These are phyloP conservation scores for Agriopis aurantiaria DNA, from an alignment of 2,888 invertebrate genomes.

Conservation along the genomic window DNA sequence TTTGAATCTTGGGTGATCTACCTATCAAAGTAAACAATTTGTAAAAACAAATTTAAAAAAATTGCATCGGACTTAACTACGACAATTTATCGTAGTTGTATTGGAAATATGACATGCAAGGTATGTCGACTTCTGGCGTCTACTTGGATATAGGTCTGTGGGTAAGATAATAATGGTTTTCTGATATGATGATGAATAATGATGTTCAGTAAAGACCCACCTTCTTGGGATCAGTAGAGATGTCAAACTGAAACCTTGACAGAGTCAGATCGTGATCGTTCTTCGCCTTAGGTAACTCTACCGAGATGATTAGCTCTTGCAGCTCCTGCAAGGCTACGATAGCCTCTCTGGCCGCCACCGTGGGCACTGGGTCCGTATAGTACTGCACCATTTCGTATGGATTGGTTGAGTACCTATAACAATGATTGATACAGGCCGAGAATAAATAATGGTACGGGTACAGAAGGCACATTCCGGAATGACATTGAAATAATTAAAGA, in stretches of 20 bases:
- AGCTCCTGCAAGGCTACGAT: constrained; percentile 50
- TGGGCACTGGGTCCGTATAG: constrained; percentile 44
- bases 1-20: no score
- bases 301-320: constrained; percentile 41
- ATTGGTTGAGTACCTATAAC: constrained; percentile 84
- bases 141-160: no score
- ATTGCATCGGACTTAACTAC: no score
- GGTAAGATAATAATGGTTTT: background rate
- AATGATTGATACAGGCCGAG: background rate
- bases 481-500: no score
- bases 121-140: no score
- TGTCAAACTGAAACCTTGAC: constrained; percentile 60
- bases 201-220: constrained; percentile 47
- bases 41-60: no score
- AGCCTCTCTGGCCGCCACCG: constrained; percentile 48
- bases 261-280: constrained; percentile 51
- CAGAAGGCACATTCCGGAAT: no score
- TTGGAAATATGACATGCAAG: no score
- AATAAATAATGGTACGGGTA: background rate
- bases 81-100: no score
- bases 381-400: constrained; percentile 73
- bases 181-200: background rate
- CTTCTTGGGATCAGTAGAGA: constrained; percentile 66
- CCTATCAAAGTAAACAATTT: no score
- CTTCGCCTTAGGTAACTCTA: constrained; percentile 54